Conservation (phyloP, 2,113 vertebrate species). For the Tragelaphus imberbis region DNA sequence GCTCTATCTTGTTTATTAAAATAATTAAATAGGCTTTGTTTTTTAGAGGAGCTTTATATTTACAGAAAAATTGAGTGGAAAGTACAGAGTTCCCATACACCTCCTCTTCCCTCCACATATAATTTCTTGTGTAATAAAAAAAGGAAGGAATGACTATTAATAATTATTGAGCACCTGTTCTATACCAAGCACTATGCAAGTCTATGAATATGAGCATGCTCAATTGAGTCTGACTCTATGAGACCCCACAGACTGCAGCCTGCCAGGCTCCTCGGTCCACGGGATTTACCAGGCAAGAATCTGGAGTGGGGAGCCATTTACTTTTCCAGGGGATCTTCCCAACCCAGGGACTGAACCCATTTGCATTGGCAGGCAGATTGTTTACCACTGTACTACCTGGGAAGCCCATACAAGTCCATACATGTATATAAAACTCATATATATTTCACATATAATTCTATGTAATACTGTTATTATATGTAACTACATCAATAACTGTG, state of each 20-base stretch:
- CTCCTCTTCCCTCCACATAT: not conserved
- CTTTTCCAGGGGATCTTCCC: not conserved
- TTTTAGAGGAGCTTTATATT: not conserved
- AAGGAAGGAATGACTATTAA: not conserved
- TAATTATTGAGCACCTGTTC: not conserved
- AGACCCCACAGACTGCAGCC: not conserved
- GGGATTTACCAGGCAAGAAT: not conserved
- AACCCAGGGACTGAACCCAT: not conserved
- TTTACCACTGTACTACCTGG: not conserved
- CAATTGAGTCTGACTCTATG: not conserved
- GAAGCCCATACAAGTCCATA: not conserved
- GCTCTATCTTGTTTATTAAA: not conserved
- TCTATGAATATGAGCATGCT: not conserved
- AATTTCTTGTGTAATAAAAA: not conserved
- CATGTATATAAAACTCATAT: not conserved
- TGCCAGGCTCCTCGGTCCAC: not conserved
- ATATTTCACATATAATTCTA: not conserved
- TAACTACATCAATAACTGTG: not conserved
- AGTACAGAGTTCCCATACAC: not conserved
- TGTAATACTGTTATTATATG: not conserved
- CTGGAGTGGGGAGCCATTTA: not conserved
- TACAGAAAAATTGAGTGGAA: constrained; percentile 8
- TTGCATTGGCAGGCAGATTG: not conserved
- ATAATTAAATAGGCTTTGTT: not conserved
- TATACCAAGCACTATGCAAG: not conserved